These are phyloP conservation scores for Rhopalosiphum padi DNA, from an alignment of 1,140 invertebrate genomes.

Conservation along the genomic window DNA sequence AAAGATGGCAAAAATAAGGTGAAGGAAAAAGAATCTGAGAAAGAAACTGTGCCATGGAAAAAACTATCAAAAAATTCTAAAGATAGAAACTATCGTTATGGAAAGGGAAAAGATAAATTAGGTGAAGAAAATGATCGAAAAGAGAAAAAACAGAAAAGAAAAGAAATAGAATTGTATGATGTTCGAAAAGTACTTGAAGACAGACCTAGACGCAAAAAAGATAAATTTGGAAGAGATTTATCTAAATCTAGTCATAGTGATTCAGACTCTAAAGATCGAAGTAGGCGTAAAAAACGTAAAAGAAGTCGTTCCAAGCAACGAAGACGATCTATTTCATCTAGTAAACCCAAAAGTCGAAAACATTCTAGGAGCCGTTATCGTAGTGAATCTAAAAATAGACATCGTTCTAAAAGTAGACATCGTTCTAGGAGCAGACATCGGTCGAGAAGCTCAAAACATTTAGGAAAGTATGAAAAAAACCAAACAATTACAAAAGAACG, in stretches of 20 bases:
- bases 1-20: constrained; percentile 20
- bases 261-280: constrained; percentile 41
- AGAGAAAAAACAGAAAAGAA: constrained; percentile 75
- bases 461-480: constrained; percentile 56
- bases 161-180: constrained; percentile 82
- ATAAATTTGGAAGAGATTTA: constrained; percentile 81
- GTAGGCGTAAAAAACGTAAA: constrained; percentile 60
- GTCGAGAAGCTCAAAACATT: constrained; percentile 59
- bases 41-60: constrained; percentile 73
- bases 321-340: constrained; percentile 62
- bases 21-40: constrained; percentile 60
- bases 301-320: constrained; percentile 62
- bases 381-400: constrained; percentile 46
- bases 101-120: constrained; percentile 64
- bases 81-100: constrained; percentile 78
- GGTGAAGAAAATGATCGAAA: constrained; percentile 63
- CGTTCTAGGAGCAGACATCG: constrained; percentile 60
- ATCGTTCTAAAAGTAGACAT: constrained; percentile 58
- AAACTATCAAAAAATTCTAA: constrained; percentile 81
- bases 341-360: constrained; percentile 59
- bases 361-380: constrained; percentile 43
- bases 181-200: constrained; percentile 78
- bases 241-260: constrained; percentile 63
- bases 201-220: constrained; percentile 73
- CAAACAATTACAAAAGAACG: constrained; percentile 36